Percentiles rank a stretch among this genome's conserved stretches.
Evolutionary conservation across 2,113 vertebrate genomes (phyloP).

Genomic region (Oceanodroma tethys): DNA sequence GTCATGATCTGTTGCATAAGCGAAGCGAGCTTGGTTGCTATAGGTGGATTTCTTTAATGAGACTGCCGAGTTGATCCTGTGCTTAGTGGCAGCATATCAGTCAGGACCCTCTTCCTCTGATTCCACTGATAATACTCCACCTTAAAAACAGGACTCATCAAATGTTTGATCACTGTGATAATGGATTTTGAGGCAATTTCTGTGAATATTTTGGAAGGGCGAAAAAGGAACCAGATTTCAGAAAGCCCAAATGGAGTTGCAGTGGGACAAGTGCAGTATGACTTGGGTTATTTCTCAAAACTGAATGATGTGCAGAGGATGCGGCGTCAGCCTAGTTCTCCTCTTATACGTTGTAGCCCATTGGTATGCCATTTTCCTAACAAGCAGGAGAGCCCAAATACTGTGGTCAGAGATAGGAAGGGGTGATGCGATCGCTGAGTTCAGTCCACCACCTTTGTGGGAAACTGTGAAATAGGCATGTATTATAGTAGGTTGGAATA

Average conservation of each 20-base stretch:
- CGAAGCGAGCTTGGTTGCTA: background rate
- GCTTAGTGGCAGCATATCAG: background rate
- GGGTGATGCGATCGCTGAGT: rapidly evolving
- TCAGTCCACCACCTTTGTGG: background rate
- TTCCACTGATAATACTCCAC: background rate
- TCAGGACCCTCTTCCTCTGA: background rate
- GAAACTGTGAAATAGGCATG: background rate
- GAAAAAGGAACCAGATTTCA: background rate
- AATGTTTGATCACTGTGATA: background rate
- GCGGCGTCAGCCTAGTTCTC: background rate
- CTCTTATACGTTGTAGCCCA: background rate
- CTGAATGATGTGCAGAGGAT: too few relatives aligned
- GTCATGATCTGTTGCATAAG: background rate
- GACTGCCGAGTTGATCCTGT: background rate
- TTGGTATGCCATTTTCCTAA: background rate
- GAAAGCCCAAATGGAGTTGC: background rate
- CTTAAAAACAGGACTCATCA: background rate
- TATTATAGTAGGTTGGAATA: background rate
- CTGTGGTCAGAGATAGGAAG: background rate
- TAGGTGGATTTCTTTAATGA: background rate
- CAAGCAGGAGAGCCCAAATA: background rate
- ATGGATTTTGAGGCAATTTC: background rate
- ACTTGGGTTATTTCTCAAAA: background rate
- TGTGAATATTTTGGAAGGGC: background rate
- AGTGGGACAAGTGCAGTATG: background rate